These are phyloP conservation scores for Catostylus mosaicus DNA, from an alignment of 30 jellyfish, hydroid and myxozoan species.

Conservation along the genomic window DNA sequence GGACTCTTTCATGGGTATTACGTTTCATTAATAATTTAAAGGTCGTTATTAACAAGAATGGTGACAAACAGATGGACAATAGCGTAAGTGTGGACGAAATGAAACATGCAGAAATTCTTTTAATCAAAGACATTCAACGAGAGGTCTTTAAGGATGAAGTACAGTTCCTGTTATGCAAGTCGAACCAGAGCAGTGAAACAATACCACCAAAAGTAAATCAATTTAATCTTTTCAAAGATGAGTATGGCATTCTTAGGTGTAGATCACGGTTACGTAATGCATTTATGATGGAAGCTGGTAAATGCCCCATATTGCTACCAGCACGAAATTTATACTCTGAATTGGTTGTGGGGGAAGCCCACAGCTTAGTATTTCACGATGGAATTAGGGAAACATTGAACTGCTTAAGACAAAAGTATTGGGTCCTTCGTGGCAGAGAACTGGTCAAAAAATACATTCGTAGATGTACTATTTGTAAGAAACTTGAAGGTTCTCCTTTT, in stretches of 20 bases:
- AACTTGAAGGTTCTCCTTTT: constrained; percentile 60
- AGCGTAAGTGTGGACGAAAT: constrained; percentile 22
- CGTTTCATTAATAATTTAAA: constrained; percentile 18
- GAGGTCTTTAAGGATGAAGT: constrained; percentile 19
- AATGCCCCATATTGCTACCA: constrained; percentile 26
- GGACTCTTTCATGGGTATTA: constrained; percentile 31
- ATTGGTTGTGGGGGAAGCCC: constrained; percentile 25
- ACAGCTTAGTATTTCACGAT: constrained; percentile 19
- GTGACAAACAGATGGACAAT: neutral
- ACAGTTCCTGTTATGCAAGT: neutral
- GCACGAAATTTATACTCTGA: constrained; percentile 7
- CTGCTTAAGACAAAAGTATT: constrained; percentile 32
- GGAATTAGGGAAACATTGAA: constrained; percentile 57
- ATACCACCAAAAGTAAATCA: constrained; percentile 5
- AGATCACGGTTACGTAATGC: constrained; percentile 21
- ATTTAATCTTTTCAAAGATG: constrained; percentile 26
- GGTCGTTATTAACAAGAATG: neutral
- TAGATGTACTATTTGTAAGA: constrained; percentile 24
- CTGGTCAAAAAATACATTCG: constrained; percentile 14
- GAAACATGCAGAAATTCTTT: constrained; percentile 2
- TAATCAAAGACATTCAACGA: constrained; percentile 10
- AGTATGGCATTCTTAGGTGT: constrained; percentile 26
- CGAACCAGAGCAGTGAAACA: neutral
- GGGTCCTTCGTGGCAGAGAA: constrained; percentile 58
- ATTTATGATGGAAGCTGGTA: constrained; percentile 27